These are phyloP conservation scores for Anarhynchus alexandrinus DNA, from an alignment of 2,113 vertebrate genomes.

Conservation along the genomic window DNA sequence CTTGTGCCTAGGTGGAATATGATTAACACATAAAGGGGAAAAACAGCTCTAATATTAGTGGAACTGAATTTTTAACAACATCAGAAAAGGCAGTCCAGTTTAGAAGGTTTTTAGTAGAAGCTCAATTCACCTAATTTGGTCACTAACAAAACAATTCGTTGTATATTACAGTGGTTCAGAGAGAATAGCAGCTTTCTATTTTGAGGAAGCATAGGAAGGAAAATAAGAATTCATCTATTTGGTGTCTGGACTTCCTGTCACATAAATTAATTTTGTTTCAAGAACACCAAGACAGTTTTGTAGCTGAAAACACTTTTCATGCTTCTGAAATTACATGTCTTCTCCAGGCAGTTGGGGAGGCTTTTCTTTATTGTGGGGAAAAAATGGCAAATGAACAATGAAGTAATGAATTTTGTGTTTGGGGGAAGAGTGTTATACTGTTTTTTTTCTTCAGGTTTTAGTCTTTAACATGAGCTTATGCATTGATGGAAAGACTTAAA, in stretches of 20 bases:
- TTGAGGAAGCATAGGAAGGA: background rate
- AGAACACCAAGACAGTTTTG: background rate
- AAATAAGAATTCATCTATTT: background rate
- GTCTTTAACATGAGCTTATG: background rate
- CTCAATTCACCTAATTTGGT: background rate
- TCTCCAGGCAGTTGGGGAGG: background rate
- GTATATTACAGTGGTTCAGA: background rate
- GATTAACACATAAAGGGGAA: background rate
- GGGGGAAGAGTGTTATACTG: background rate
- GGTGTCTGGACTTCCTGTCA: background rate
- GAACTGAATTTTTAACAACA: background rate
- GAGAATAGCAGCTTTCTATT: background rate
- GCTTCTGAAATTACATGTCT: background rate
- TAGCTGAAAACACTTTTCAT: background rate
- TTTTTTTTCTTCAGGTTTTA: background rate
- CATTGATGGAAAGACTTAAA: background rate
- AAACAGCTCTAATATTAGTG: background rate
- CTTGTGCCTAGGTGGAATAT: background rate
- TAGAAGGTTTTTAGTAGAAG: background rate
- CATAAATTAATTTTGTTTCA: background rate
- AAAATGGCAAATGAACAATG: background rate
- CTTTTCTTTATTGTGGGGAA: background rate
- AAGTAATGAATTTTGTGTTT: background rate
- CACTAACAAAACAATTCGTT: background rate
- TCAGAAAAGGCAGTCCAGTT: background rate